phyloP scores from a whole-genome alignment of 1,140 invertebrate genomes.

The Drosophila kepulauana region DNA sequence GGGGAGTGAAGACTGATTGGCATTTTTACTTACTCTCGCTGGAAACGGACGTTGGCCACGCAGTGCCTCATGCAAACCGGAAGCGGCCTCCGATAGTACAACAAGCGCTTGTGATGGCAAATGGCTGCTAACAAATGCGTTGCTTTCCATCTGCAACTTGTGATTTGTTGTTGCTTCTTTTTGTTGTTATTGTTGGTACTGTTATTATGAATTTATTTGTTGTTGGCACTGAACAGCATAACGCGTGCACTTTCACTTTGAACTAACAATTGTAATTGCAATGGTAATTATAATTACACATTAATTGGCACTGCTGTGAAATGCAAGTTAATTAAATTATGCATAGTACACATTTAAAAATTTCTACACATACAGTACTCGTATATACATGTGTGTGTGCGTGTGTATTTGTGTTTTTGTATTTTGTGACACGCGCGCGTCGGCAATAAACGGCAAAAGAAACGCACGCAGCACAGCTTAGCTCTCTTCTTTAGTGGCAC shows the following conservation, averaged over 20 bases:
- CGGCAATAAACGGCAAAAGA: constrained; percentile 25
- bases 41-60: constrained; percentile 90
- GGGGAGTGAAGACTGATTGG: constrained; percentile 29
- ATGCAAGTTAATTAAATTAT: constrained; percentile 45
- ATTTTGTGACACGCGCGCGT: constrained; percentile 27
- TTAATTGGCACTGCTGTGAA: constrained; percentile 40
- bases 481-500: constrained; percentile 47
- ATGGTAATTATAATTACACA: constrained; percentile 50
- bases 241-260: constrained; percentile 57
- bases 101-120: constrained; percentile 92
- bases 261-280: constrained; percentile 36
- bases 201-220: constrained; percentile 42
- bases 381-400: not conserved
- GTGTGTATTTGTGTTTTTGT: constrained; percentile 27
- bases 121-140: constrained; percentile 86
- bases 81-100: constrained; percentile 92
- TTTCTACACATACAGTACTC: not conserved
- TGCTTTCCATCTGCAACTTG: constrained; percentile 82
- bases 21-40: constrained; percentile 78
- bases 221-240: constrained; percentile 63
- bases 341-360: constrained; percentile 4
- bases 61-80: constrained; percentile 90
- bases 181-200: constrained; percentile 31
- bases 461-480: constrained; percentile 23
- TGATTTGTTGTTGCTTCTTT: constrained; percentile 36